phyloP scores from a whole-genome alignment of 2,888 invertebrate species.

The Andrena flavipes region DNA sequence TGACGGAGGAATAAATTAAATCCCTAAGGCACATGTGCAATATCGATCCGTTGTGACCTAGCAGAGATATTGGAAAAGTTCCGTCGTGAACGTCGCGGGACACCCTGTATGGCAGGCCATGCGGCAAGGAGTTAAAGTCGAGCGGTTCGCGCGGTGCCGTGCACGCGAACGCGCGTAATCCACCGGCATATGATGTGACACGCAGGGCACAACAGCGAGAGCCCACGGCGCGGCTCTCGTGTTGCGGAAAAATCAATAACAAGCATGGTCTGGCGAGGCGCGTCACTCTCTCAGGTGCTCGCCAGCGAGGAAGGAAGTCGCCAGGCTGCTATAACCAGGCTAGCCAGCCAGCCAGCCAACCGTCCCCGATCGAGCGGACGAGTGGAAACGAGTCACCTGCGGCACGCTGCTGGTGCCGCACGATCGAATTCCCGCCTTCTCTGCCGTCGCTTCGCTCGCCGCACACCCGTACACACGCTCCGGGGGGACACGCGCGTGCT shows the following conservation, averaged over 20 bases:
- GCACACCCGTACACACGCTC: slow-evolving; percentile 57
- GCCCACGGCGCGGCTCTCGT: slow-evolving; percentile 74
- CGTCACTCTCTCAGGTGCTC: slow-evolving; percentile 79
- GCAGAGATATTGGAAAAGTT: too few species aligned
- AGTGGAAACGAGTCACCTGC: slow-evolving; percentile 78
- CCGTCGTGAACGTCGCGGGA: too few species aligned
- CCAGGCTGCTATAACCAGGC: slow-evolving; percentile 49
- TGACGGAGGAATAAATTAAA: too few species aligned
- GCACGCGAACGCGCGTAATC: slow-evolving; percentile 66
- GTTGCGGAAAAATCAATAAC: slow-evolving; percentile 83
- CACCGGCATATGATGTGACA: slow-evolving; percentile 79
- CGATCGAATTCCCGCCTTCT: slow-evolving; percentile 76
- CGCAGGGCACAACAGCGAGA: slow-evolving; percentile 59
- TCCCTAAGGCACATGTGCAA: too few species aligned
- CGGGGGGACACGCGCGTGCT: slow-evolving; percentile 16
- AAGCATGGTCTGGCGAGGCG: slow-evolving; percentile 81
- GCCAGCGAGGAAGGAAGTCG: slow-evolving; percentile 70
- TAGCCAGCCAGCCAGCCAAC: slow-evolving; percentile 55
- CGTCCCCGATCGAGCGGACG: slow-evolving; percentile 74
- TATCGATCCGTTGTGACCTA: too few species aligned
- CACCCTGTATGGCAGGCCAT: too few species aligned
- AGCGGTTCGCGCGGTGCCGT: slow-evolving; percentile 24
- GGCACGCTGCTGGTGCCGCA: slow-evolving; percentile 59
- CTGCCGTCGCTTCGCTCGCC: slow-evolving; percentile 20
- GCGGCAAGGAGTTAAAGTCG: neutral